phyloP scores from a whole-genome alignment of 92 coral and sea anemone species.

The Palythoa heliodiscus region DNA sequence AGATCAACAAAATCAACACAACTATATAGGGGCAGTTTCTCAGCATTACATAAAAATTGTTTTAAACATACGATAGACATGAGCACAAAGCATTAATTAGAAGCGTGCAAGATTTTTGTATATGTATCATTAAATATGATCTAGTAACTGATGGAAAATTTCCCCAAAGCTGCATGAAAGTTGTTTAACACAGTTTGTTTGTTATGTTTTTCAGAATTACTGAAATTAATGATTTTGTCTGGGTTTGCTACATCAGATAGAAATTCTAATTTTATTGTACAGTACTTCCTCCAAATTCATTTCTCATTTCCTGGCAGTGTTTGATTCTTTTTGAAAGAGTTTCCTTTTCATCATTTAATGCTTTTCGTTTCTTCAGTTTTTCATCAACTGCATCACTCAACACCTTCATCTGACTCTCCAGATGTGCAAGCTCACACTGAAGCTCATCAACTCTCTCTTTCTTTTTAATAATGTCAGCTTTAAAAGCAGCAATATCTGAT shows the following conservation, averaged over 20 bases:
- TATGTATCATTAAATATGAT: too few relatives aligned
- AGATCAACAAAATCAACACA: too few relatives aligned
- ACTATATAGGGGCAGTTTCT: too few relatives aligned
- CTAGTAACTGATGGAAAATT: too few relatives aligned
- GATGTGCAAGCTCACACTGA: slow-evolving; percentile 14
- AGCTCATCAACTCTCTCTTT: slow-evolving; percentile 8
- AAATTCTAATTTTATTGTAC: background rate
- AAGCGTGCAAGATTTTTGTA: too few relatives aligned
- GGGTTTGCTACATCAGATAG: background rate
- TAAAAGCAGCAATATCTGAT: slow-evolving; percentile 14
- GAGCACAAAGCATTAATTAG: too few relatives aligned
- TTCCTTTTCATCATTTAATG: slow-evolving; percentile 14
- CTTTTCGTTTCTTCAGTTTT: slow-evolving; percentile 27
- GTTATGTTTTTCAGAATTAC: too few relatives aligned
- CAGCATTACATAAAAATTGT: too few relatives aligned
- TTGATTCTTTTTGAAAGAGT: slow-evolving; percentile 17
- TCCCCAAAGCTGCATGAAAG: too few relatives aligned
- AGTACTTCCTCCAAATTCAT: background rate
- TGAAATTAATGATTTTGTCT: background rate
- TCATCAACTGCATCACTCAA: slow-evolving; percentile 24
- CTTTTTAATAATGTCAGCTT: slow-evolving; percentile 7
- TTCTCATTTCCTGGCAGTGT: slow-evolving; percentile 42
- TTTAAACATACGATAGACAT: too few relatives aligned
- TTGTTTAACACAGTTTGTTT: too few relatives aligned
- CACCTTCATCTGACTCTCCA: slow-evolving; percentile 8